Evolutionary conservation across 1,140 invertebrate species (phyloP).

Genomic region (Drosophila pandora): DNA sequence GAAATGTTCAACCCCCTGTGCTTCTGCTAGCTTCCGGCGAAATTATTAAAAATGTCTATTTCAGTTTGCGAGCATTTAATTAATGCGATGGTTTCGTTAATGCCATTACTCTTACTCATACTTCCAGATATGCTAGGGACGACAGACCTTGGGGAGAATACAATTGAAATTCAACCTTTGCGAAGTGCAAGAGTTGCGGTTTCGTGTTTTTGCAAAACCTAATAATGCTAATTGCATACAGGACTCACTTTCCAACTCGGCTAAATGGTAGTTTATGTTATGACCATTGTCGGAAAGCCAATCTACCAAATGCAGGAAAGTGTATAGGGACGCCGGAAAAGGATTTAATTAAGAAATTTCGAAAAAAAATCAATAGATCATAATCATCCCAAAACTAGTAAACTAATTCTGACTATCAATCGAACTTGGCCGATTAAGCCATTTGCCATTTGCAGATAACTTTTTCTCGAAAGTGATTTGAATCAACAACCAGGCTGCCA

Average conservation of each 20-base stretch:
- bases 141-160: neutral
- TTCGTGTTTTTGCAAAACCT: constrained; percentile 39
- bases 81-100: constrained; percentile 46
- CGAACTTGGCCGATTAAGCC: constrained; percentile 17
- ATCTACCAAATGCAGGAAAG: neutral
- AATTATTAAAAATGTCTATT: constrained; percentile 57
- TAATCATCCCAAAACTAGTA: neutral
- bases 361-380: neutral
- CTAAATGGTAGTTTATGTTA: constrained; percentile 14
- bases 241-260: constrained; percentile 11
- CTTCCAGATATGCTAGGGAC: constrained; percentile 11
- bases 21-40: constrained; percentile 21
- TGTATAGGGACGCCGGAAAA: neutral
- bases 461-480: constrained; percentile 17
- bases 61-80: constrained; percentile 51
- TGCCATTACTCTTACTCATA: constrained; percentile 8
- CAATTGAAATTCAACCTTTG: constrained; percentile 24
- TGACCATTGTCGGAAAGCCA: neutral
- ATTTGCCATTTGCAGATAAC: constrained; percentile 46
- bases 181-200: constrained; percentile 32
- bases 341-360: constrained; percentile 2
- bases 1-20: constrained; percentile 34
- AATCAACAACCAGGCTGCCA: constrained; percentile 28
- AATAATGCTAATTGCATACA: constrained; percentile 61
- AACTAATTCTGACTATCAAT: neutral